phyloP scores from a whole-genome alignment of 2,888 invertebrate species.

The Phasia obesa region DNA sequence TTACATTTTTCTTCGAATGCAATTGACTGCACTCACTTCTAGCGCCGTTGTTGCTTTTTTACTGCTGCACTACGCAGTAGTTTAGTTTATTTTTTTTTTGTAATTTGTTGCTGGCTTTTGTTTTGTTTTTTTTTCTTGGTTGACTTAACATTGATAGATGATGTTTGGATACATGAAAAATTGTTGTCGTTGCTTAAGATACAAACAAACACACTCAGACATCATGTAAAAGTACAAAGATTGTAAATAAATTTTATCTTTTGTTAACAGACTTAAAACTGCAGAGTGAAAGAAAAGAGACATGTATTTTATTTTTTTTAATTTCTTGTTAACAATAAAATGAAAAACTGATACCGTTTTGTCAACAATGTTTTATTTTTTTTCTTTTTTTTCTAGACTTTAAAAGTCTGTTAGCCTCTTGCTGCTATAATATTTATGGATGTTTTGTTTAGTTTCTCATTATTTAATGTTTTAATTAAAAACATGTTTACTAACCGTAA shows the following conservation, averaged over 20 bases:
- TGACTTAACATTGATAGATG: constrained; percentile 66
- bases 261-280: constrained; percentile 29
- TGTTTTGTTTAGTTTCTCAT: constrained; percentile 15
- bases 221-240: constrained; percentile 27
- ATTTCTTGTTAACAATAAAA: constrained; percentile 4
- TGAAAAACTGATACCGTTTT: constrained; percentile 67
- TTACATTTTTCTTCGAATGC: constrained; percentile 28
- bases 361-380: constrained; percentile 58
- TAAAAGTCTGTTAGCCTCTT: constrained; percentile 4
- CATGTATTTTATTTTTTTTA: constrained; percentile 21
- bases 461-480: constrained; percentile 54
- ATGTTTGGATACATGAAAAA: constrained; percentile 66
- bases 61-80: constrained; percentile 41
- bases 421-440: background rate
- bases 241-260: constrained; percentile 54
- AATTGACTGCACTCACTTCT: constrained; percentile 33
- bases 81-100: constrained; percentile 38
- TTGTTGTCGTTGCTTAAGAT: constrained; percentile 49
- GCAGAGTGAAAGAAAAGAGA: constrained; percentile 16
- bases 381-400: constrained; percentile 6
- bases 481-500: constrained; percentile 20
- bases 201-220: constrained; percentile 18
- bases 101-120: background rate
- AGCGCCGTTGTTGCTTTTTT: background rate
- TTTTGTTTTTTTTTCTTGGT: constrained; percentile 6